A percentile compares a stretch with the other conserved stretches of the same genome.
These are phyloP conservation scores for Hafferia zeledoni DNA, from an alignment of 2,797 vertebrate species.

Conservation along the genomic window DNA sequence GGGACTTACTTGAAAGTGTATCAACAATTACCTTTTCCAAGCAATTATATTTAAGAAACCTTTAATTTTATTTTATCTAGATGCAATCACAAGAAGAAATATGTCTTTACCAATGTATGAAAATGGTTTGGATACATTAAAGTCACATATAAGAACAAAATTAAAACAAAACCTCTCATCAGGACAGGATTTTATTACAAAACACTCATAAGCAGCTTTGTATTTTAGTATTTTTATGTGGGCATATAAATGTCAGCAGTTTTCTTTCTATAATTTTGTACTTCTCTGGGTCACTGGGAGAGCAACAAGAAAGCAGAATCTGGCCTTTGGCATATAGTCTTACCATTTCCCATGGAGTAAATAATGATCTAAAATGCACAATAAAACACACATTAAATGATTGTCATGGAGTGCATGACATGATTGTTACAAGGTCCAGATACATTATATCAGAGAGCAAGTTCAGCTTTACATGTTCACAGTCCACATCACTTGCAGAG, in stretches of 20 bases:
- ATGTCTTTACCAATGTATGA: not conserved
- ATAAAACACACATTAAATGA: not conserved
- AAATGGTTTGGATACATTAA: not conserved
- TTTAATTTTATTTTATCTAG: conserved; percentile 18
- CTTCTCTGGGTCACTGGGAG: not conserved
- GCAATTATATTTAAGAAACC: not conserved
- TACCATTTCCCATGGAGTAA: not conserved
- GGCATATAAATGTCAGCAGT: not conserved
- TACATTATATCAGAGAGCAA: accelerated
- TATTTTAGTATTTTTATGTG: not conserved
- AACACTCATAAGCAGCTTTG: not conserved
- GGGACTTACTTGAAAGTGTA: not conserved
- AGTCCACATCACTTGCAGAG: accelerated
- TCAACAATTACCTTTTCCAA: conserved; percentile 2
- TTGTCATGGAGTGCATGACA: not conserved
- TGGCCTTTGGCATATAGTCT: not conserved
- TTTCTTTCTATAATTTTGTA: conserved; percentile 13
- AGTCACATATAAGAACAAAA: not conserved
- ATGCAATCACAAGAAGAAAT: not conserved
- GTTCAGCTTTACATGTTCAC: accelerated
- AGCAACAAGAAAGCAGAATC: not conserved
- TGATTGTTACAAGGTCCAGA: not conserved
- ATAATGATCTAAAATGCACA: not conserved
- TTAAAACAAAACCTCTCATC: not conserved
- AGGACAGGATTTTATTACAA: not conserved